Percentiles rank a stretch among this genome's conserved stretches.
These are phyloP conservation scores for Mola mola DNA, from an alignment of 2,113 vertebrate species.

Conservation along the genomic window DNA sequence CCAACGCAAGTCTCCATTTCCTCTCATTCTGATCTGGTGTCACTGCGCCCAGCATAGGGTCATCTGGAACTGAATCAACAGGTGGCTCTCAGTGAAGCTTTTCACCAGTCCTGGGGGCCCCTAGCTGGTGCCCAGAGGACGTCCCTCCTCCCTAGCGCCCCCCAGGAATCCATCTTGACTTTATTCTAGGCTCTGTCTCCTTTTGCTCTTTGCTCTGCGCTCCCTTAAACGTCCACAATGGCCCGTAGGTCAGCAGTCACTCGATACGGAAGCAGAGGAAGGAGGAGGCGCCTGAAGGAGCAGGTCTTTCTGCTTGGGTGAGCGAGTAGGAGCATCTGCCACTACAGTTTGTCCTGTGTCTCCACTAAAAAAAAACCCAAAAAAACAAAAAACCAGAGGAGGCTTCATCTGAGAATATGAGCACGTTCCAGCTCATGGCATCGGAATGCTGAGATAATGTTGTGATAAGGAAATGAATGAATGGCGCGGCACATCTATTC, in stretches of 20 bases:
- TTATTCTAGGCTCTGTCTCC: constrained; percentile 50
- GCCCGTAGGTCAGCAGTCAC: constrained; percentile 51
- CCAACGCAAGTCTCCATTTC: constrained; percentile 38
- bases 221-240: constrained; percentile 60
- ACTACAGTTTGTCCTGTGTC: constrained; percentile 66
- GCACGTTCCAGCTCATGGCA: constrained; percentile 76
- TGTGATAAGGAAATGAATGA: constrained; percentile 72
- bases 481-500: constrained; percentile 49
- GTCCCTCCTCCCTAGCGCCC: constrained; percentile 21
- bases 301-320: constrained; percentile 76
- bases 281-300: constrained; percentile 64
- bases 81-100: constrained; percentile 71
- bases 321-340: constrained; percentile 79
- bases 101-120: constrained; percentile 38
- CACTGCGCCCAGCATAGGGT: constrained; percentile 60
- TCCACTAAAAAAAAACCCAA: constrained; percentile 65
- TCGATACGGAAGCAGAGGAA: constrained; percentile 65
- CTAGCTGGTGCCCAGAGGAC: constrained; percentile 22
- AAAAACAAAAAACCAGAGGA: constrained; percentile 28
- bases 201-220: constrained; percentile 44
- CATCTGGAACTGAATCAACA: constrained; percentile 78
- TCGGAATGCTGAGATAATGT: constrained; percentile 81
- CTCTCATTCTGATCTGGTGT: constrained; percentile 61
- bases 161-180: constrained; percentile 49
- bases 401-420: constrained; percentile 70